Percentiles rank a stretch among this genome's conserved stretches.
These are phyloP conservation scores for Creontiades dilutus DNA, from an alignment of 2,888 invertebrate species.

Conservation along the genomic window DNA sequence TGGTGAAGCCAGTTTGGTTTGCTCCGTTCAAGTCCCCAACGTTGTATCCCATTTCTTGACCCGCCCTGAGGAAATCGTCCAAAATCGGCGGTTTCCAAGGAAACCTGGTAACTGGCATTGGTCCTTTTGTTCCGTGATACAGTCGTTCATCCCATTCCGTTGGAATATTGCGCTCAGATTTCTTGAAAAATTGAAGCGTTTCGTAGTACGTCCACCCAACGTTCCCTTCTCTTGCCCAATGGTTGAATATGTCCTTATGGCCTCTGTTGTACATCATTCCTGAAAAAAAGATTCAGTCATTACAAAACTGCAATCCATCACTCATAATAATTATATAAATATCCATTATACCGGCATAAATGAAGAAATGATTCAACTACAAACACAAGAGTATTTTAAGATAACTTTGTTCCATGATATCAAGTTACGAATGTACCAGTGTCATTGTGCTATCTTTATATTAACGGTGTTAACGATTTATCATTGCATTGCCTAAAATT, in stretches of 20 bases:
- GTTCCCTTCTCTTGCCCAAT: conserved; percentile 82
- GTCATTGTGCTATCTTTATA: too few species aligned
- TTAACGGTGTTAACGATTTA: too few species aligned
- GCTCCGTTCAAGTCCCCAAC: conserved; percentile 78
- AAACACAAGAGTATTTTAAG: too few species aligned
- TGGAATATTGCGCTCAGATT: conserved; percentile 78
- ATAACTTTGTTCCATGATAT: too few species aligned
- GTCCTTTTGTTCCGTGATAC: conserved; percentile 79
- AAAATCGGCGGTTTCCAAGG: conserved; percentile 78
- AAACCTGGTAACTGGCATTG: conserved; percentile 78
- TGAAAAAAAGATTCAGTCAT: conserved; percentile 50
- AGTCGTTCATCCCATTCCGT: conserved; percentile 76
- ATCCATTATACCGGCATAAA: too few species aligned
- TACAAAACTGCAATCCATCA: neutral
- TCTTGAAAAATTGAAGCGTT: conserved; percentile 78
- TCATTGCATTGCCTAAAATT: too few species aligned
- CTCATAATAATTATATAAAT: neutral
- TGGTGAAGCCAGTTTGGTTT: conserved; percentile 76
- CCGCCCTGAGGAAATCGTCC: conserved; percentile 78
- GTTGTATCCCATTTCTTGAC: conserved; percentile 78
- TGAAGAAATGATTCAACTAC: too few species aligned
- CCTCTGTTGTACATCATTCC: conserved; percentile 83
- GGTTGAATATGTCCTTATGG: conserved; percentile 85
- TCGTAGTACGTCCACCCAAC: conserved; percentile 81
- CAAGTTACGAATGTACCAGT: too few species aligned